A percentile compares a stretch with the other conserved stretches of the same genome.
Conservation (phyloP, 2,888 invertebrate species). For the Drosophila buzzatii region DNA sequence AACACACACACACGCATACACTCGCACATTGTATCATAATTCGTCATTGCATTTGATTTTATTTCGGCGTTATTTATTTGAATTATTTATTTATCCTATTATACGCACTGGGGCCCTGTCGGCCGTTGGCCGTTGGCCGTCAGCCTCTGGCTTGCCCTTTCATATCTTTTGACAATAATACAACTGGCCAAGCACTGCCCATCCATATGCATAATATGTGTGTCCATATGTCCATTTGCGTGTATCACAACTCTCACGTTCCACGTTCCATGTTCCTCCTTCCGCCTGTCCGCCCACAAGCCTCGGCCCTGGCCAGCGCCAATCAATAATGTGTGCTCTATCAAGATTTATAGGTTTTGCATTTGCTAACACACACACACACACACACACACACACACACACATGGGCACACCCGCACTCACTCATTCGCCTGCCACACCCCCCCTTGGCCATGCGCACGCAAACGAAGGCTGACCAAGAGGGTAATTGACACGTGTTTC, state of each 20-base stretch:
- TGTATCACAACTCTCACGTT: conserved; percentile 26
- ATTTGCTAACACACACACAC: conserved; percentile 47
- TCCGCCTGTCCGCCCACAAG: conserved; percentile 2
- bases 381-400: conserved; percentile 1
- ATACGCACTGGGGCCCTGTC: conserved; percentile 44
- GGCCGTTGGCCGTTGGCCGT: conserved; percentile 8
- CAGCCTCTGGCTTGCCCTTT: conserved; percentile 6
- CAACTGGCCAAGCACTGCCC: conserved; percentile 31
- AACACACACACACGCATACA: conserved; percentile 31
- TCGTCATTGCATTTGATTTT: conserved; percentile 83
- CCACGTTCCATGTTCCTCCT: conserved; percentile 15
- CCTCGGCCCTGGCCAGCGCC: conserved; percentile 59
- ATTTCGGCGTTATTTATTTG: conserved; percentile 78
- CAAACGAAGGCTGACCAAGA: neutral
- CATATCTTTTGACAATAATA: conserved; percentile 41
- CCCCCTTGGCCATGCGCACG: conserved; percentile 26
- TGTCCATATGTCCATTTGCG: conserved; percentile 71
- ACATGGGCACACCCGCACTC: neutral
- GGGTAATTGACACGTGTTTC: conserved; percentile 3
- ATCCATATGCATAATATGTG: conserved; percentile 45
- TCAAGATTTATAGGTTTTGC: conserved; percentile 85
- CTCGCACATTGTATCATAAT: conserved; percentile 69
- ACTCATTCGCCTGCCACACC: conserved; percentile 16
- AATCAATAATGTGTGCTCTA: conserved; percentile 85
- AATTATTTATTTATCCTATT: conserved; percentile 76